Conservation (phyloP, 1,140 invertebrate species). For the Galleria mellonella region DNA sequence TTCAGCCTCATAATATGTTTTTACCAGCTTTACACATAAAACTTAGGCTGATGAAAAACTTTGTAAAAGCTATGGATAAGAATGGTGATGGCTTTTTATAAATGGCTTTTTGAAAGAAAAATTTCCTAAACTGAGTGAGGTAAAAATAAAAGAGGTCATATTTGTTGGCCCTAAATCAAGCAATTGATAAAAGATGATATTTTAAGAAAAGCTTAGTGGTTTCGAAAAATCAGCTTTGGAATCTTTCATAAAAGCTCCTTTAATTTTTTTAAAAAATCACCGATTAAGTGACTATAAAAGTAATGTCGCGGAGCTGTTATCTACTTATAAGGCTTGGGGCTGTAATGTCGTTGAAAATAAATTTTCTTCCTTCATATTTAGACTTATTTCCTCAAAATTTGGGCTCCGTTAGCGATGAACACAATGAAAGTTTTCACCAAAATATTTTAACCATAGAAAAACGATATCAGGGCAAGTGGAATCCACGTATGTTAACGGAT, state of each 20-base stretch:
- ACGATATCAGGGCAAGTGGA: constrained; percentile 7
- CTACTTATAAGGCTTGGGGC: constrained; percentile 4
- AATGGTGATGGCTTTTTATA: no score
- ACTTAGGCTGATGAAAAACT: no score
- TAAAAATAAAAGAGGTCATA: background rate
- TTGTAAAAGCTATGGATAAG: no score
- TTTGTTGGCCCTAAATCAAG: constrained; percentile 6
- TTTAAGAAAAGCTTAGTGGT: constrained; percentile 7
- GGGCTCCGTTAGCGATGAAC: constrained; percentile 6
- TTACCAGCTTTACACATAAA: no score
- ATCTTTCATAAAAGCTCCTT: constrained; percentile 7
- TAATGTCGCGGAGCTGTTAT: constrained; percentile 5
- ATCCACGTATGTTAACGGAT: background rate
- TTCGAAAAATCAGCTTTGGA: constrained; percentile 7
- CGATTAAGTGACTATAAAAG: constrained; percentile 4
- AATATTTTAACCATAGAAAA: constrained; percentile 7
- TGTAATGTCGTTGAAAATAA: constrained; percentile 7
- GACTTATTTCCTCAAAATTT: constrained; percentile 11
- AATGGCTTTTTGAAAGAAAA: no score
- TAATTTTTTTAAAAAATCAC: constrained; percentile 5
- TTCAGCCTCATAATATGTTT: no score
- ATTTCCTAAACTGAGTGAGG: no score
- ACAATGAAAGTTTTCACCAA: constrained; percentile 5
- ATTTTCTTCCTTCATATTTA: constrained; percentile 9
- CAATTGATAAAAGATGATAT: constrained; percentile 8